A percentile compares a stretch with the other conserved stretches of the same genome.
phyloP scores from a whole-genome alignment of 2,888 invertebrate species.

The Tachina lurida region DNA sequence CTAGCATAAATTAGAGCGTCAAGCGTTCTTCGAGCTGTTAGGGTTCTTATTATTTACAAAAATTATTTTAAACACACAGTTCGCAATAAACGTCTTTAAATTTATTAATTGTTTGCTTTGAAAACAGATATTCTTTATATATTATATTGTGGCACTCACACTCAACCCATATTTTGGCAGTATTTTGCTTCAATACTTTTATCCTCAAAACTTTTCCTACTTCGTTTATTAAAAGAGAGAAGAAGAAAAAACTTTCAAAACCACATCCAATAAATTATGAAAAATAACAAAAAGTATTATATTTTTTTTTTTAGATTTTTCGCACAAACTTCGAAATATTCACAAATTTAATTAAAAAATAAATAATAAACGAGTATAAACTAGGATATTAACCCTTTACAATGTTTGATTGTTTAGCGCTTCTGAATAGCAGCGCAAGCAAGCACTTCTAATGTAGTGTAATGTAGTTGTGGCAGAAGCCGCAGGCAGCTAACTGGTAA shows the following conservation, averaged over 20 bases:
- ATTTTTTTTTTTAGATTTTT: constrained; percentile 11
- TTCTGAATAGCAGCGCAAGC: neutral
- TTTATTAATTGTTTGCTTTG: too few species aligned
- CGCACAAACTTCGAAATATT: constrained; percentile 25
- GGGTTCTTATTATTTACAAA: too few species aligned
- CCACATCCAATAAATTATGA: constrained; percentile 7
- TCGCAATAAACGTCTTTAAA: too few species aligned
- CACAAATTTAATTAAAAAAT: constrained; percentile 38
- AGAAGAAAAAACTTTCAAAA: neutral
- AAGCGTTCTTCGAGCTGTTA: too few species aligned
- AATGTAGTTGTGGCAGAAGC: neutral
- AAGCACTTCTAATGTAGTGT: constrained; percentile 7
- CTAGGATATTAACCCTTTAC: neutral
- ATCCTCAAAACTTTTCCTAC: too few species aligned
- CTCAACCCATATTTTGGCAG: too few species aligned
- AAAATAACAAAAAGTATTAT: neutral
- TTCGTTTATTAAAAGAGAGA: too few species aligned
- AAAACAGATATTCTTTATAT: too few species aligned
- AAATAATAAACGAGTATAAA: neutral
- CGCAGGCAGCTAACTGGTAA: neutral
- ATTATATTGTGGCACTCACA: too few species aligned
- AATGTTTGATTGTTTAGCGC: neutral
- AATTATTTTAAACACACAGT: too few species aligned
- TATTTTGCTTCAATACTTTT: too few species aligned
- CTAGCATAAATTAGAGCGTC: too few species aligned